Conservation (phyloP, 2,797 vertebrate genomes). For the Loriculus beryllinus region DNA sequence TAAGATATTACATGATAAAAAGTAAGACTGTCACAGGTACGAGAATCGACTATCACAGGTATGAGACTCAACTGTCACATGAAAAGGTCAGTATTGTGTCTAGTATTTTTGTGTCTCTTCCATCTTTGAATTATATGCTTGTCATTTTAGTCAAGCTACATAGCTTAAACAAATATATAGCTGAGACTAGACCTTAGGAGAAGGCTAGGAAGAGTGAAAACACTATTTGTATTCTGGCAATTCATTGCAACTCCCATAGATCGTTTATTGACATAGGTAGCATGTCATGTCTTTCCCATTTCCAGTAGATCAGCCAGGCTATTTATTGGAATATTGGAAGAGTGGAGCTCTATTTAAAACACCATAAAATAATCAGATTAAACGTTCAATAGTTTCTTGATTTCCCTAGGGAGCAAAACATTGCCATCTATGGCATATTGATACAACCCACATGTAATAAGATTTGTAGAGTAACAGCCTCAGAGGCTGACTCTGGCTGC, state of each 20-base stretch:
- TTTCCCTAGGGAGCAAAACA: background rate
- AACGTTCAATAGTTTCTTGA: background rate
- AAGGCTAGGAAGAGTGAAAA: background rate
- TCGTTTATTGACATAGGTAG: background rate
- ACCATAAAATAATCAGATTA: background rate
- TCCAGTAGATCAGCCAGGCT: background rate
- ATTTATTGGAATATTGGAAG: background rate
- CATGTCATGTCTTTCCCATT: background rate
- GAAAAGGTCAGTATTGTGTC: conserved; percentile 4
- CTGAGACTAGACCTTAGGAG: background rate
- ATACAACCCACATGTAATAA: background rate
- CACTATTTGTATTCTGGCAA: background rate
- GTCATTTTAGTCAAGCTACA: background rate
- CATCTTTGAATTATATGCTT: background rate
- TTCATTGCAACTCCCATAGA: background rate
- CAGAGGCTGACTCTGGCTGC: background rate
- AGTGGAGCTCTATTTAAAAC: background rate
- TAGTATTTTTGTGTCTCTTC: background rate
- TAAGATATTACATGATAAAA: conserved; percentile 16
- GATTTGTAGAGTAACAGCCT: background rate
- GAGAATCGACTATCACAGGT: background rate
- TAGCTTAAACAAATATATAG: background rate
- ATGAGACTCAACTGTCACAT: background rate
- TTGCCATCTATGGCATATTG: background rate
- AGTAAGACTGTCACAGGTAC: background rate